Base-by-base conservation (phyloP, 1,140 invertebrate species). In the Neelides sp. region DNA sequence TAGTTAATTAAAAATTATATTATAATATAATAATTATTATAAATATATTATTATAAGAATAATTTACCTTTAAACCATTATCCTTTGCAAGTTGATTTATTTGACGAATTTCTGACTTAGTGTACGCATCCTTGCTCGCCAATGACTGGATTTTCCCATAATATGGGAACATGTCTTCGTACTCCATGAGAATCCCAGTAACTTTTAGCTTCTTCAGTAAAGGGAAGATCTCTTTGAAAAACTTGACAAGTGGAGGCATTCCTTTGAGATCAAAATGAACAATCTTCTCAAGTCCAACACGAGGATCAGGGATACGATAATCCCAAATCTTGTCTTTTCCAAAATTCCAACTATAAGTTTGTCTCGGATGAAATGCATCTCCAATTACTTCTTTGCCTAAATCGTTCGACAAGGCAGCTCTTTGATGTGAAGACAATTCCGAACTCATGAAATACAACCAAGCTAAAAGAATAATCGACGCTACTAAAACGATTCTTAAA, bases 201-300 rank as follows among this genome's bases (percentile, higher is more conserved):
- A 73, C 74, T 20, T 76, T 73, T 53, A 87, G 65, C 39, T 74
- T 73, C 60, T 78, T 79, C 0, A 95, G 63, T 48, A 88, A 68
- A 2, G 79, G 78, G 41, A 95, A 75, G 0, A 93, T 55, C 44
- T 80, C 73, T 60, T 77, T 76, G 28, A 86, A 75, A 65, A 79
- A 83, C n/a, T 64, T 63, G 0, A 86, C 61, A 55, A 77, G 80
- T 0, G 85, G 83, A 2, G 90, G 85, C 0, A 85, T 86, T 13
- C 90, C 90, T 68, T 95, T 94, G 2, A 94, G 69, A 70, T 94
- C 90, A 1, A 95, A 67, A 67, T 94, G 90, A 1, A 94, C 78
- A 28, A 80, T 68, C 50, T 62, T 59, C 12, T 65, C n/a, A n/a
- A n/a, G n/a, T n/a, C 23, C 3, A 12, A 8, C 20, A 53, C 37